Base-by-base conservation (phyloP, 2,888 invertebrate genomes). In the Epinotia nisella region DNA sequence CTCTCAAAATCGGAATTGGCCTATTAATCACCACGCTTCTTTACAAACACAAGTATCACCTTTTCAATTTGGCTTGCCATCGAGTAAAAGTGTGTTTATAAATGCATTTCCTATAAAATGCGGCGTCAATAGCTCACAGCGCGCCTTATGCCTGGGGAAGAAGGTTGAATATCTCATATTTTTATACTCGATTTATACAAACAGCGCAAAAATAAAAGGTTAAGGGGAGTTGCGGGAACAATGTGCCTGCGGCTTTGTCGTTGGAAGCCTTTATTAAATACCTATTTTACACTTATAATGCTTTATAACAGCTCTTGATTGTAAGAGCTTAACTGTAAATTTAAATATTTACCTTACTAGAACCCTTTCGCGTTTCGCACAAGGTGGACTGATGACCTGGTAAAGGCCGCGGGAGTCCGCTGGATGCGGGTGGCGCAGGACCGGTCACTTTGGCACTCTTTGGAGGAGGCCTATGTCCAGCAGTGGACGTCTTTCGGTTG, bases 201-300 rank as follows among this genome's bases (percentile, higher is more conserved):
- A 83, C 80, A 78, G 79, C 73, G 74, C 77, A 77, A 76, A 80
- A 80, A 83, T 79, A 82, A 84, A 84, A 81, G 82, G 77, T 78
- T 78, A 55, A 68, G 41, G 19, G 45, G 75, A 76, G 78, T 78
- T 74, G 74, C 69, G 76, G 77, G 81, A 84, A 87, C 87, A 88
- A 88, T 87, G 83, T 65, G 71, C 74, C 68, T 74, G 76, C 65
- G 79, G 83, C 85, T 85, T 87, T 87, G 86, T 86, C 81, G 78
- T 76, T 75, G 76, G 76, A 86, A 85, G 81, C 80, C 84, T 83
- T 86, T 88, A 87, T 87, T 87, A 85, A 85, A 85, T 85, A 79
- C 82, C 83, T 81, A 82, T 85, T 85, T 84, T 82, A 82, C 85
- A 84, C 84, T 83, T 81, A 80, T 79, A 84, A 81, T 82, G 80